Conservation (phyloP, 2,113 vertebrate genomes). For the Cheilinus undulatus region DNA sequence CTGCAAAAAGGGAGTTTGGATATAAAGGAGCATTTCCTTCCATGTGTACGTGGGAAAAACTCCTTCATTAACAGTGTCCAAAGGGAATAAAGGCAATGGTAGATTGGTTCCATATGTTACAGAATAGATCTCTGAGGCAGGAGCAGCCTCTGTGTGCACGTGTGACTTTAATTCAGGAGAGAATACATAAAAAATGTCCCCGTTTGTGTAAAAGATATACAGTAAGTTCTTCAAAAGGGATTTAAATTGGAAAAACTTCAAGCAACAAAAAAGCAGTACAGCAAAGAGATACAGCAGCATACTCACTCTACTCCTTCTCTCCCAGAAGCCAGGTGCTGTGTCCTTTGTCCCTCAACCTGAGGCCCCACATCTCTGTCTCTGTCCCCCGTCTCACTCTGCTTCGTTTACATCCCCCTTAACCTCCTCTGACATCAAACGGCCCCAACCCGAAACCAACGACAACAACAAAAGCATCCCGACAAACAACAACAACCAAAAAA, state of each 20-base stretch:
- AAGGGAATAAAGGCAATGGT: slow-evolving; percentile 56
- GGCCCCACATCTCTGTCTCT: slow-evolving; percentile 54
- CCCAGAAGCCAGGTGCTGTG: slow-evolving; percentile 37
- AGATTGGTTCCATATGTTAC: slow-evolving; percentile 74
- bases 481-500: slow-evolving; percentile 32
- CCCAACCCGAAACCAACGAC: slow-evolving; percentile 52
- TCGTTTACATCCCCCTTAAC: slow-evolving; percentile 53
- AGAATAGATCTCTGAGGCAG: slow-evolving; percentile 54
- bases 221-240: not conserved
- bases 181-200: not conserved
- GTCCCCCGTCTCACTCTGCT: slow-evolving; percentile 28
- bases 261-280: slow-evolving; percentile 23
- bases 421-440: slow-evolving; percentile 53
- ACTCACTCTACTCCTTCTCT: slow-evolving; percentile 68
- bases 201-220: too few species aligned
- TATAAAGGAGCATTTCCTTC: slow-evolving; percentile 10
- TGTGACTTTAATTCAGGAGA: slow-evolving; percentile 29
- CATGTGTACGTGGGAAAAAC: slow-evolving; percentile 29
- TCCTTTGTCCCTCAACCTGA: slow-evolving; percentile 59
- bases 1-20: not conserved
- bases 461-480: slow-evolving; percentile 24
- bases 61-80: slow-evolving; percentile 71
- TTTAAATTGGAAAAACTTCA: not conserved
- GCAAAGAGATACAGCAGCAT: slow-evolving; percentile 39
- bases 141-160: slow-evolving; percentile 35